A percentile compares a stretch with the other conserved stretches of the same genome.
Conservation (phyloP, 2,888 invertebrate genomes). For the Psylliodes chrysocephalus region DNA sequence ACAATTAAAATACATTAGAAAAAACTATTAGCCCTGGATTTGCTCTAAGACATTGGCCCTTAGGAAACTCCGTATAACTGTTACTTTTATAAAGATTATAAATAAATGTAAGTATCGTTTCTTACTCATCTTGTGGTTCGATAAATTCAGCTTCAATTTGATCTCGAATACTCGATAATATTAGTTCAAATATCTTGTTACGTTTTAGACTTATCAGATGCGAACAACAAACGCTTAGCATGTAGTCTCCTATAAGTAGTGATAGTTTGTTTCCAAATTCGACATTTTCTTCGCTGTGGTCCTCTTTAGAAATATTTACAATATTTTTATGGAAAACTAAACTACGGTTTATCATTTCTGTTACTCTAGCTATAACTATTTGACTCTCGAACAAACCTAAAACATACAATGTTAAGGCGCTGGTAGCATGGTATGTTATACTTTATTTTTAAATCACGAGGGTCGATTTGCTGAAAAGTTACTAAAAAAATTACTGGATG, state of each 20-base stretch:
- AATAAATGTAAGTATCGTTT: too few relatives aligned
- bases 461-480: too few relatives aligned
- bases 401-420: too few relatives aligned
- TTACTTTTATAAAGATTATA: too few relatives aligned
- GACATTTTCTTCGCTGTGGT: slow-evolving; percentile 74
- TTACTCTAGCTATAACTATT: slow-evolving; percentile 89
- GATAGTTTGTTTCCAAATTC: slow-evolving; percentile 95
- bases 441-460: too few relatives aligned
- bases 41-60: too few relatives aligned
- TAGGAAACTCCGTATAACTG: too few relatives aligned
- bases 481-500: too few relatives aligned
- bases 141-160: slow-evolving; percentile 89
- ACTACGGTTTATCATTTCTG: slow-evolving; percentile 94
- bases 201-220: slow-evolving; percentile 83
- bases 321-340: slow-evolving; percentile 84
- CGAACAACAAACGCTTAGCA: slow-evolving; percentile 88
- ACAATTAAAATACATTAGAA: too few relatives aligned
- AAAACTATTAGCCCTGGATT: too few relatives aligned
- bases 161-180: slow-evolving; percentile 88
- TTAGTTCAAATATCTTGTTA: slow-evolving; percentile 84
- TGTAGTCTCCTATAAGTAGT: slow-evolving; percentile 86
- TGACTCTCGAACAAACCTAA: slow-evolving; percentile 83
- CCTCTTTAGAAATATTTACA: slow-evolving; percentile 76
- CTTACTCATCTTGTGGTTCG: slow-evolving; percentile 83
- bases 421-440: too few relatives aligned